These are phyloP conservation scores for Lasiurus cinereus DNA, from an alignment of 2,113 vertebrate species.

Conservation along the genomic window DNA sequence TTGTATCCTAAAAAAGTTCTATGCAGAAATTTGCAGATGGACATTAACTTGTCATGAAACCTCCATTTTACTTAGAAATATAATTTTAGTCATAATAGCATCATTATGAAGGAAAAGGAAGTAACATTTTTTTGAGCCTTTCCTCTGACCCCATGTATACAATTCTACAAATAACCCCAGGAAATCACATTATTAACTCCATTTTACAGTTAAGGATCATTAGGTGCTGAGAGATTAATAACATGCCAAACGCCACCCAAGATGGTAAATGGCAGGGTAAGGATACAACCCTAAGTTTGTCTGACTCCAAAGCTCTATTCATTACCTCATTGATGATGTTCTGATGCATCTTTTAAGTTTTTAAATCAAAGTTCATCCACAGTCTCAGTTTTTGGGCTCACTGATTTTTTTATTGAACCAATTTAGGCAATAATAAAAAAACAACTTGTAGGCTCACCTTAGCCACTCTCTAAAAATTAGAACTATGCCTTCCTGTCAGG, in stretches of 20 bases:
- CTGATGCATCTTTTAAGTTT: background rate
- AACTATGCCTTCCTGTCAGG: background rate
- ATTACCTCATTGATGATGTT: background rate
- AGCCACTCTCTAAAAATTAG: slow-evolving; percentile 21
- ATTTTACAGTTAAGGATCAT: slow-evolving; percentile 46
- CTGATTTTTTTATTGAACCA: background rate
- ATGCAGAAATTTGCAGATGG: background rate
- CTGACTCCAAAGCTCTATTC: background rate
- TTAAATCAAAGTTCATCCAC: background rate
- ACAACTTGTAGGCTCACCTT: background rate
- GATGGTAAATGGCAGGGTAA: background rate
- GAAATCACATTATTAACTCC: slow-evolving; percentile 51
- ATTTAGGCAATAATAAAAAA: slow-evolving; percentile 7
- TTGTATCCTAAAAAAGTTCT: slow-evolving; percentile 1
- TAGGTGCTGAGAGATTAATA: slow-evolving; percentile 41
- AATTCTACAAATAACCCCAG: slow-evolving; percentile 53
- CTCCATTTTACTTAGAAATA: slow-evolving; percentile 42
- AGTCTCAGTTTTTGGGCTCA: background rate
- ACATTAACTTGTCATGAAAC: background rate
- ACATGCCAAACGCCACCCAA: background rate
- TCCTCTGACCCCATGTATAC: background rate
- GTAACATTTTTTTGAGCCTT: slow-evolving; percentile 45
- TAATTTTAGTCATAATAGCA: slow-evolving; percentile 13
- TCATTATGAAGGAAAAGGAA: slow-evolving; percentile 32
- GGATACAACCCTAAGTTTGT: background rate